Percentiles rank a stretch among this genome's conserved stretches.
These are phyloP conservation scores for Rhabdomys pumilio DNA, from an alignment of 2,797 vertebrate genomes.

Conservation along the genomic window DNA sequence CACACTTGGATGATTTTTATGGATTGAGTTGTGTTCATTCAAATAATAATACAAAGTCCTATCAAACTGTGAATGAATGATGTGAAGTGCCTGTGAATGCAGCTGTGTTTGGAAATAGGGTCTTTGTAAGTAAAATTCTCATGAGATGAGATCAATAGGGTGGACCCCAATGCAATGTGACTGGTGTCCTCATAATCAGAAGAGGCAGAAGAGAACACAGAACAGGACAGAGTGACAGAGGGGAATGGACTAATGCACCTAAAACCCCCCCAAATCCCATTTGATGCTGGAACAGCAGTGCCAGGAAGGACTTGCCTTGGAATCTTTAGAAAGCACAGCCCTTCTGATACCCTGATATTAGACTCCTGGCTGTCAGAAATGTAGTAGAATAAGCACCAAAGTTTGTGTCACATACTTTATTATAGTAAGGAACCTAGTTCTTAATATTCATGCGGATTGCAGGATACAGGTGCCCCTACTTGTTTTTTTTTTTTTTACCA, in stretches of 20 bases:
- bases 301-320: too few relatives aligned
- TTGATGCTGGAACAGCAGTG: background rate
- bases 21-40: background rate
- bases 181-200: background rate
- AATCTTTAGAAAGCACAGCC: background rate
- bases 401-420: background rate
- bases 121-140: constrained; percentile 36
- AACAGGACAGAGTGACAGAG: background rate
- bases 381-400: background rate
- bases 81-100: constrained; percentile 5
- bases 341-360: background rate
- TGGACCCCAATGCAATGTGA: background rate
- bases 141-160: constrained; percentile 2
- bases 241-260: background rate
- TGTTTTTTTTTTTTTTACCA: background rate
- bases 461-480: background rate
- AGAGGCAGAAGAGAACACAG: background rate
- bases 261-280: background rate
- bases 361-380: background rate
- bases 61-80: background rate
- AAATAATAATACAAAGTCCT: background rate
- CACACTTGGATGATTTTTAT: background rate
- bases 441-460: background rate
- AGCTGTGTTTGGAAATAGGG: constrained; percentile 21
- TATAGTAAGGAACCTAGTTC: background rate